Evolutionary conservation across 2,888 invertebrate species (phyloP), one percentile per base, ranked within the genome.

Genomic region (Isoperla grammatica): DNA sequence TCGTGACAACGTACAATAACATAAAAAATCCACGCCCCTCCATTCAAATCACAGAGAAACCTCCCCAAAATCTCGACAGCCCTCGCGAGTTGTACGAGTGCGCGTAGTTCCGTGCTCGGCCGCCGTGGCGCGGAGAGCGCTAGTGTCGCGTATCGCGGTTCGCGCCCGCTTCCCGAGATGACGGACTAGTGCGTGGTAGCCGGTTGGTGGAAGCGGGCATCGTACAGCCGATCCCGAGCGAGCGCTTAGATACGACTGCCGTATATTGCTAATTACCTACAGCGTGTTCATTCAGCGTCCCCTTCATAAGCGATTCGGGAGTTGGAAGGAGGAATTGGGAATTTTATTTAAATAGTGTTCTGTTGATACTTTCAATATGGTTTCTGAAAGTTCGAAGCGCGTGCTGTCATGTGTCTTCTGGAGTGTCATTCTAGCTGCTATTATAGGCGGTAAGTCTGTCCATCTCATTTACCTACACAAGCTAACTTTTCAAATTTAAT

Each of bases 371-470:
- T 29, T 6, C 29, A 29, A 29, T 29, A 29, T 29, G 29, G 29
- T 29, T 29, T 29, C 29, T 4, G 5, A 29, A 29, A 29, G 29
- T 29, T 29, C 29, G 29, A 29, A 29, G 29, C 29, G 29, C 29
- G 29, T 39, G 53, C 5, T 37, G 53, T 53, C 53, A 37, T 53
- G 39, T 11, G 53, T 39, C 37, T 11, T 53, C 12, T 17, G 35
- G 6, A 20, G 19, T 37, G 40, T 35, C 53, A 37, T 53, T 17
- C 15, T 53, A 19, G 20, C 39, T 13, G 17, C 39, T 2, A 37
- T 53, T 1, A 35, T 53, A 1, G 39, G 13, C 15, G 53, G 53
- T 53, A 37, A 53, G 53, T 19, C 8, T 29, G 29, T 29, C 29
- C 29, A 29, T 29, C 29, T 29, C 29, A 29, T 29, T 29, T 29